Conservation (phyloP, 2,797 vertebrate species). For the Peromyscus nudipes region DNA sequence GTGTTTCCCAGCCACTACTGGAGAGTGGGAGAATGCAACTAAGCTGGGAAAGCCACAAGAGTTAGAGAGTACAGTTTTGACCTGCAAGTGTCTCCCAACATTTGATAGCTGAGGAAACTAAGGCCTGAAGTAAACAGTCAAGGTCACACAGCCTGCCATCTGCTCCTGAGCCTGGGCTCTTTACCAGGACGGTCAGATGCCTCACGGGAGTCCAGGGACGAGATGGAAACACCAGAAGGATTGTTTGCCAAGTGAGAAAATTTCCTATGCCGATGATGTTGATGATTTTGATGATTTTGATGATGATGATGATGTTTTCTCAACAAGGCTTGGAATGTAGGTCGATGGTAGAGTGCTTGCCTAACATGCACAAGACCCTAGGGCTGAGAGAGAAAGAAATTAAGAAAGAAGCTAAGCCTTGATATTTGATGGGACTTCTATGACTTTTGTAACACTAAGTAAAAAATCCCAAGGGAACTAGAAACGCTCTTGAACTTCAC, state of each 20-base stretch:
- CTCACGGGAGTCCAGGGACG: background rate
- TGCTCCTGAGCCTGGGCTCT: background rate
- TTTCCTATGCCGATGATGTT: background rate
- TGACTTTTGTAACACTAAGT: background rate
- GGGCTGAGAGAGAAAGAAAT: background rate
- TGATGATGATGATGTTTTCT: background rate
- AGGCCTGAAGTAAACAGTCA: background rate
- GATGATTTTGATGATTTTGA: background rate
- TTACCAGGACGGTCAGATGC: background rate
- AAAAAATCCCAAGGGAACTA: background rate
- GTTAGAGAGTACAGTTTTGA: background rate
- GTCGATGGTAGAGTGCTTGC: background rate
- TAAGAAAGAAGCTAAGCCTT: background rate
- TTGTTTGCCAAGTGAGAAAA: background rate
- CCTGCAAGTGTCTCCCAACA: background rate
- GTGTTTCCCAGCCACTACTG: background rate
- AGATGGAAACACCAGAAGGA: background rate
- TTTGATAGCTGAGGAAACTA: background rate
- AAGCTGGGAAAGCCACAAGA: background rate
- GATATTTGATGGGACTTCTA: background rate
- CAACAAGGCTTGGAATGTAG: background rate
- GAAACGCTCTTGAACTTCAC: constrained; percentile 16
- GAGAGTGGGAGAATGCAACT: background rate
- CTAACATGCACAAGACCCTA: background rate
- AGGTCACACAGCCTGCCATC: background rate